phyloP scores from a whole-genome alignment of 2,797 vertebrate genomes.

The Galagoides demidoff region DNA sequence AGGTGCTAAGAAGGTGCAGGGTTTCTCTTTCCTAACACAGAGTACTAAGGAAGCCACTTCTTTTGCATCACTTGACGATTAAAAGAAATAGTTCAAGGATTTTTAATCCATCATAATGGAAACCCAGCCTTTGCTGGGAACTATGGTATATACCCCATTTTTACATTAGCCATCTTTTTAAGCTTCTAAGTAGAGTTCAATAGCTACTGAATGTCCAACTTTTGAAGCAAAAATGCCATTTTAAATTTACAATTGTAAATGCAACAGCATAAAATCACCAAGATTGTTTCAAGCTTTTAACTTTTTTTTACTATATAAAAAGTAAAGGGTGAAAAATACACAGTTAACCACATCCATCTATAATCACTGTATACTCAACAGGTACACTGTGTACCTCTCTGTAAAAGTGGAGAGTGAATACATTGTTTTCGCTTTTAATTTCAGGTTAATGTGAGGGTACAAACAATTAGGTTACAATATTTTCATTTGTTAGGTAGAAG shows the following conservation, averaged over 20 bases:
- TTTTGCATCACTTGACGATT: not conserved
- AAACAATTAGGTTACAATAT: too few species aligned
- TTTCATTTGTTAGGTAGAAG: too few species aligned
- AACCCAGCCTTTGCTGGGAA: not conserved
- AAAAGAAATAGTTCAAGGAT: not conserved
- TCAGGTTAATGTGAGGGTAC: too few species aligned
- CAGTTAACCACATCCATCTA: not conserved
- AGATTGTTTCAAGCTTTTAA: not conserved
- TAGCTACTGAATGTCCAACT: not conserved
- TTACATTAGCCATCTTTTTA: not conserved
- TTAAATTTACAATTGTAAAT: not conserved
- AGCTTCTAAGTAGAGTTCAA: not conserved
- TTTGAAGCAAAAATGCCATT: not conserved
- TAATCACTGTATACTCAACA: not conserved
- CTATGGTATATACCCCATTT: not conserved
- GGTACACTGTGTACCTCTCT: not conserved
- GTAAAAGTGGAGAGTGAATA: not conserved
- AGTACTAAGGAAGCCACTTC: not conserved
- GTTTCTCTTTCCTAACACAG: not conserved
- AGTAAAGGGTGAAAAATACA: not conserved
- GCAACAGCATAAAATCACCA: not conserved
- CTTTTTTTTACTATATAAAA: slow-evolving; percentile 36
- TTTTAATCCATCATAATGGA: not conserved
- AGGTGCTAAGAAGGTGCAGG: not conserved
- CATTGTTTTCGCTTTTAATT: too few species aligned